Conservation (phyloP, 1,140 invertebrate species). For the Leptinotarsa lineolata region DNA sequence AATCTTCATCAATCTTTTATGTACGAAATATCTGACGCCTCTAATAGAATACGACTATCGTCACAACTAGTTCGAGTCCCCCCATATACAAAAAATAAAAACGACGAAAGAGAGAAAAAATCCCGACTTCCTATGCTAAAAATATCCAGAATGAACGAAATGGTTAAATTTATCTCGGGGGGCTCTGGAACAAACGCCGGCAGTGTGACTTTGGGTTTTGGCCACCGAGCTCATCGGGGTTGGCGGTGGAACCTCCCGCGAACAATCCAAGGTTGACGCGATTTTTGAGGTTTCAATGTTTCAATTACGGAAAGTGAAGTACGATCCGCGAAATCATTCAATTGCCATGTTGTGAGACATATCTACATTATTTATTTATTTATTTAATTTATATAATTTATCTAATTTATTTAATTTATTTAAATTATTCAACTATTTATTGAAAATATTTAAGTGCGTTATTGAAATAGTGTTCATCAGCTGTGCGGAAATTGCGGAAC, state of each 20-base stretch:
- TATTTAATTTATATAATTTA: slow-evolving; percentile 4
- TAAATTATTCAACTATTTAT: neutral
- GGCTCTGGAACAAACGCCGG: slow-evolving; percentile 30
- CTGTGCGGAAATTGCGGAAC: no score
- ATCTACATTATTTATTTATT: neutral
- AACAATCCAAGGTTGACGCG: slow-evolving; percentile 14
- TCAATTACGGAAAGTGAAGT: neutral
- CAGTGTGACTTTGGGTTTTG: slow-evolving; percentile 28
- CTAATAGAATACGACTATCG: neutral
- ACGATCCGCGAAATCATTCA: neutral
- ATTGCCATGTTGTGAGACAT: neutral
- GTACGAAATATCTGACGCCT: neutral
- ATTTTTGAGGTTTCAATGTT: neutral
- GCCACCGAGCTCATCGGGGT: slow-evolving; percentile 20
- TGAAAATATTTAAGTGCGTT: neutral
- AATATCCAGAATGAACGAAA: slow-evolving; percentile 46
- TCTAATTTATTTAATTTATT: neutral
- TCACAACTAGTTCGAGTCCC: slow-evolving; percentile 12
- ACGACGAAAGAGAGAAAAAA: slow-evolving; percentile 45
- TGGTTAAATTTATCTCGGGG: slow-evolving; percentile 45
- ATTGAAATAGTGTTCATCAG: no score
- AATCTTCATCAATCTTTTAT: no score
- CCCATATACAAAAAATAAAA: slow-evolving; percentile 25
- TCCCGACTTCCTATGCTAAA: slow-evolving; percentile 49
- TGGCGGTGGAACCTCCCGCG: slow-evolving; percentile 10